Conservation (phyloP, 1,140 invertebrate genomes). For the Gonioctena quinquepunctata region DNA sequence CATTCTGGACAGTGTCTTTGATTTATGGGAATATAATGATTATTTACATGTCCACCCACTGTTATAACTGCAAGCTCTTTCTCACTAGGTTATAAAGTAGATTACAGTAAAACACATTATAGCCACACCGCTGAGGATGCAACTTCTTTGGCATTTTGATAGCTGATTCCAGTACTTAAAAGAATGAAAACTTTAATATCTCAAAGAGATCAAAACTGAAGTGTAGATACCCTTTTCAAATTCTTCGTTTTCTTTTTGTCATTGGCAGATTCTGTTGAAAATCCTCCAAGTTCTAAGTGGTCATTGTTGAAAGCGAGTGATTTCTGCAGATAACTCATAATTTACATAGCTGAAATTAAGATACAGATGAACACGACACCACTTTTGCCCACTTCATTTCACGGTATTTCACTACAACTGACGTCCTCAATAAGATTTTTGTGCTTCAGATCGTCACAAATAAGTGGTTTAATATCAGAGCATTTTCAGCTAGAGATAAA, state of each 20-base stretch:
- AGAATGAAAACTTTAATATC: too few relatives aligned
- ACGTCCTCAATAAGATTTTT: too few relatives aligned
- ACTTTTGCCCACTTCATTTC: too few relatives aligned
- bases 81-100: slow-evolving; percentile 60
- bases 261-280: slow-evolving; percentile 11
- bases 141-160: slow-evolving; percentile 78
- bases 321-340: slow-evolving; percentile 6
- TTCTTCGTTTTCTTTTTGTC: slow-evolving; percentile 32
- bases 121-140: slow-evolving; percentile 66
- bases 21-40: slow-evolving; percentile 33
- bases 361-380: too few relatives aligned
- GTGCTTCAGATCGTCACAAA: too few relatives aligned
- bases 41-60: slow-evolving; percentile 43
- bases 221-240: slow-evolving; percentile 39
- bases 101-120: slow-evolving; percentile 61
- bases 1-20: slow-evolving; percentile 25
- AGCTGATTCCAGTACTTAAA: slow-evolving; percentile 81
- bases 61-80: slow-evolving; percentile 48
- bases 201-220: slow-evolving; percentile 1
- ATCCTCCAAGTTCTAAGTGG: too few relatives aligned
- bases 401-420: too few relatives aligned
- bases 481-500: too few relatives aligned
- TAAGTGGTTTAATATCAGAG: too few relatives aligned
- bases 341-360: neutral
- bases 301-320: neutral